Conservation (phyloP, 2,113 vertebrate genomes). For the Triplophysa tibetana region DNA sequence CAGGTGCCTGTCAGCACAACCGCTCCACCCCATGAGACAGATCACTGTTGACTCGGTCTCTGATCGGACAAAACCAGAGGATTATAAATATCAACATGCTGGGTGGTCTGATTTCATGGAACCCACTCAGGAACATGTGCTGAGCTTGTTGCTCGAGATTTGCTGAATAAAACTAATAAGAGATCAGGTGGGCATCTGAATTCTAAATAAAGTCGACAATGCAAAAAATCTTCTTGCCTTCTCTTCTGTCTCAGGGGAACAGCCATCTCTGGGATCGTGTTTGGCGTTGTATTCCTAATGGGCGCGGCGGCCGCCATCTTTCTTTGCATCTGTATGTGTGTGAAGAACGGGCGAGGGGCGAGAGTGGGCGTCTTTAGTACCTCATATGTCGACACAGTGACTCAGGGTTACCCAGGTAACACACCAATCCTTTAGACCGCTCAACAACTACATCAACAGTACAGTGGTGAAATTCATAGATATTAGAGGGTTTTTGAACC, state of each 20-base stretch:
- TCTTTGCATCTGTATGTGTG: constrained; percentile 89
- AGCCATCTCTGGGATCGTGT: constrained; percentile 88
- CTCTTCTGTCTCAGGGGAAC: constrained; percentile 77
- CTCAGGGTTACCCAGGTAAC: constrained; percentile 79
- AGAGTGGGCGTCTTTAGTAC: constrained; percentile 81
- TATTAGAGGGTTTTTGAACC: too few relatives aligned
- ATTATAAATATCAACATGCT: constrained; percentile 6
- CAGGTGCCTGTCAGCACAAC: constrained; percentile 27
- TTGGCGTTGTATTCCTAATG: constrained; percentile 91
- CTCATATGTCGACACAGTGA: constrained; percentile 80
- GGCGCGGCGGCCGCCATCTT: constrained; percentile 84
- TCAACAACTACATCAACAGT: neutral
- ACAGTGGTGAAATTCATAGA: too few relatives aligned
- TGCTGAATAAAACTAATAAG: too few relatives aligned
- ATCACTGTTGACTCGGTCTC: constrained; percentile 29
- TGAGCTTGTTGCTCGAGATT: constrained; percentile 51
- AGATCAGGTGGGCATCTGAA: too few relatives aligned
- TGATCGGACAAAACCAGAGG: neutral
- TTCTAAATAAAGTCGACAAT: too few relatives aligned
- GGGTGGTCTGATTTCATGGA: constrained; percentile 19
- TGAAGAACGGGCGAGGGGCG: constrained; percentile 81
- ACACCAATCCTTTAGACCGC: neutral
- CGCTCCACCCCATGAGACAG: neutral
- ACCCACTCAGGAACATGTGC: neutral
- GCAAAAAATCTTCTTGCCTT: too few relatives aligned